These are phyloP conservation scores for Gymnopithys bicolor DNA, from an alignment of 2,797 vertebrate genomes.

Conservation along the genomic window DNA sequence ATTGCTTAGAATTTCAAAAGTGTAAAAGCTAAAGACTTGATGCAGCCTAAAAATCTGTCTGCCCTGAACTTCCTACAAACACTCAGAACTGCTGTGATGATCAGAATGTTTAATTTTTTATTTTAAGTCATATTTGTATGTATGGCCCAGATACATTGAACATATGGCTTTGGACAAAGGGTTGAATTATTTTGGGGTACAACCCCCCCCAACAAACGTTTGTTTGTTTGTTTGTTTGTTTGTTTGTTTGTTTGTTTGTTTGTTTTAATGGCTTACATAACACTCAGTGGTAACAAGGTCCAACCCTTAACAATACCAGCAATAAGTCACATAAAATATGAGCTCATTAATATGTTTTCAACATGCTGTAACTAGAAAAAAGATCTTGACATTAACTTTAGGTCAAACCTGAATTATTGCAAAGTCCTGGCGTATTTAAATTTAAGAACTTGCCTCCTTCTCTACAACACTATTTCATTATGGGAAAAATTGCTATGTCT, in stretches of 20 bases:
- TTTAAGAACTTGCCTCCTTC: not conserved
- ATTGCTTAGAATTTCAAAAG: not conserved
- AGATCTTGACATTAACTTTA: not conserved
- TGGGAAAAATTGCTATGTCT: conserved; percentile 22
- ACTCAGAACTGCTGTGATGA: not conserved
- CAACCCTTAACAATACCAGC: not conserved
- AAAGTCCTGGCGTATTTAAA: not conserved
- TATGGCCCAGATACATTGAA: not conserved
- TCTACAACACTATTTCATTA: not conserved
- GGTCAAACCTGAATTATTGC: not conserved
- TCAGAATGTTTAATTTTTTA: not conserved
- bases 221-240: not conserved
- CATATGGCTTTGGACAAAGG: not conserved
- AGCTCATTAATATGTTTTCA: not conserved
- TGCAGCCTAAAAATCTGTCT: not conserved
- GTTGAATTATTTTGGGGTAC: not conserved
- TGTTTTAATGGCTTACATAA: not conserved
- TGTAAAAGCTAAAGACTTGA: not conserved
- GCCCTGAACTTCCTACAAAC: not conserved
- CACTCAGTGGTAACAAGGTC: not conserved
- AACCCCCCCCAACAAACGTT: not conserved
- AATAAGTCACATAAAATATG: not conserved
- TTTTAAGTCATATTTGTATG: not conserved
- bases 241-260: not conserved
- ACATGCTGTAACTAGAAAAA: not conserved